A percentile compares a stretch with the other conserved stretches of the same genome.
phyloP scores from a whole-genome alignment of 2,113 vertebrate genomes.

The Sorex araneus region DNA sequence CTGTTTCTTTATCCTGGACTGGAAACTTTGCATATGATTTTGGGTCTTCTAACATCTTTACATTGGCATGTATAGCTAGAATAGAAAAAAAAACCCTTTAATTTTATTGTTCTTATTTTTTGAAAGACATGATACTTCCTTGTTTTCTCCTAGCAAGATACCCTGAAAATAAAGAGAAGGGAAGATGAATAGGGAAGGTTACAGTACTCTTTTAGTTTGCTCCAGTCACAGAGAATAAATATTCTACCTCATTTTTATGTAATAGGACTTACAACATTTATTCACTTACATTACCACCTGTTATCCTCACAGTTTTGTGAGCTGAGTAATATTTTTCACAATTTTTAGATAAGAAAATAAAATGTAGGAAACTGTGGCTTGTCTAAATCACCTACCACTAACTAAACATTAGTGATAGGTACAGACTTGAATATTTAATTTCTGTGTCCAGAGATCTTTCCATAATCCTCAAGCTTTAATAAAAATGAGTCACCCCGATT shows the following conservation, averaged over 20 bases:
- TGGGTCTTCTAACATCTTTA: conserved; percentile 64
- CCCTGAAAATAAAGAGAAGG: background rate
- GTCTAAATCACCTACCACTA: background rate
- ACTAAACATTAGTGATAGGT: background rate
- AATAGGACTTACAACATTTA: background rate
- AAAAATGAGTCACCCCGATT: too few species aligned
- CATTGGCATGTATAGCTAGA: conserved; percentile 72
- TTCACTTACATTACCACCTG: background rate
- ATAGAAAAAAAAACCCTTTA: conserved; percentile 61
- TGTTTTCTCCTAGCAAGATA: background rate
- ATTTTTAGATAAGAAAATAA: conserved; percentile 35
- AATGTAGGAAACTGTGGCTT: background rate
- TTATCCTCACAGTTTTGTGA: background rate
- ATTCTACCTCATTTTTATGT: background rate
- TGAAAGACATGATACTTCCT: background rate
- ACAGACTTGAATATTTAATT: background rate
- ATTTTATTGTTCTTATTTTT: conserved; percentile 3
- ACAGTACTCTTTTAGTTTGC: background rate
- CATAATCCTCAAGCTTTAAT: background rate
- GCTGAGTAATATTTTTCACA: background rate
- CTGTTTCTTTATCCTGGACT: conserved; percentile 15
- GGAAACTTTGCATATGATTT: background rate
- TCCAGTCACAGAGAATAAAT: conserved; percentile 23
- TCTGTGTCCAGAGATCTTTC: background rate
- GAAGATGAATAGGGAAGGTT: background rate